Percentiles rank a stretch among this genome's conserved stretches.
Conservation (phyloP, 2,797 vertebrate genomes). For the Manis javanica region DNA sequence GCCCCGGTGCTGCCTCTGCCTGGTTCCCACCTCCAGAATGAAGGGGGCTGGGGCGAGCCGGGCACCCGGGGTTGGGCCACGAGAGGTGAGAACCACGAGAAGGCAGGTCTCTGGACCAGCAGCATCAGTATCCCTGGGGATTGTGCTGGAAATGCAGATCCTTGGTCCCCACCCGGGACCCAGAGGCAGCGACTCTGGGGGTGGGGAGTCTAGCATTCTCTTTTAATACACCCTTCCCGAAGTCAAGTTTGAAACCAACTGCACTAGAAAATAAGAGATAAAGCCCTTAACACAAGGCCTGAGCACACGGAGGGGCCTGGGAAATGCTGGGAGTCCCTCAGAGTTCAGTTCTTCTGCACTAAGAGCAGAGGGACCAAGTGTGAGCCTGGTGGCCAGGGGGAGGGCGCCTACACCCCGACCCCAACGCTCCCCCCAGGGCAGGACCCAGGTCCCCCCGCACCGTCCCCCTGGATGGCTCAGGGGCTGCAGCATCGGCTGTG, state of each 20-base stretch:
- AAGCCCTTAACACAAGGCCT: not conserved
- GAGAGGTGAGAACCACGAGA: not conserved
- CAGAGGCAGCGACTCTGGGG: not conserved
- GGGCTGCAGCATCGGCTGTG: not conserved
- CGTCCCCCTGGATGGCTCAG: not conserved
- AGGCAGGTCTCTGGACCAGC: not conserved
- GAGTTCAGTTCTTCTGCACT: not conserved
- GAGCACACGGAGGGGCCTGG: not conserved
- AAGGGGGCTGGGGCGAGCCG: accelerated
- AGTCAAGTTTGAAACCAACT: not conserved
- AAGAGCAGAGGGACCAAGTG: accelerated
- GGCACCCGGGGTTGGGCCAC: not conserved
- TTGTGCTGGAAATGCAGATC: not conserved
- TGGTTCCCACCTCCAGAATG: not conserved
- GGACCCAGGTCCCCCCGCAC: not conserved
- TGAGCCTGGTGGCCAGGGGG: not conserved
- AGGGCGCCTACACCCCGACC: not conserved
- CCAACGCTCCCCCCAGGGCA: accelerated
- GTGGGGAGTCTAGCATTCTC: not conserved
- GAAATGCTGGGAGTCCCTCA: accelerated
- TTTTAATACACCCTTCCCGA: not conserved
- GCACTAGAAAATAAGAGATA: not conserved
- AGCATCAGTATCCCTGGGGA: not conserved
- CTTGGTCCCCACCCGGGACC: not conserved
- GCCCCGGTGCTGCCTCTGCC: no score